Evolutionary conservation across 2,888 invertebrate genomes (phyloP), one percentile per base, ranked within the genome.

Genomic region (Aporophyla lueneburgensis): DNA sequence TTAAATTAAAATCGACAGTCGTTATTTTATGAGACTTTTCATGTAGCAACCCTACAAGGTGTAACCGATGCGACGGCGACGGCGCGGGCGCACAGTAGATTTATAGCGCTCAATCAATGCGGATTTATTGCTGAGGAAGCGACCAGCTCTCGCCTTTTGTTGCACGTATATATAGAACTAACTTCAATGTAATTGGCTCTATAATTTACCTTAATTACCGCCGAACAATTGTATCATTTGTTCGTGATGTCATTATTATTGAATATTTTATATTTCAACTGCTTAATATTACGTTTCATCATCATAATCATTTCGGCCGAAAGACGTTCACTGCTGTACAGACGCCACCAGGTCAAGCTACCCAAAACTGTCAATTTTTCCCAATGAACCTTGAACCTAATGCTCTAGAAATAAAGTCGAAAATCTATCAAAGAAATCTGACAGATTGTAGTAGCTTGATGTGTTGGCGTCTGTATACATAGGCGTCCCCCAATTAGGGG

Each of bases 91-190:
- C 93, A 90, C 88, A 88, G 89, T 92, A 94, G 94, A 96, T 96
- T 96, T 96, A 96, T 95, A 93, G 95, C 94, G 91, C 92, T 96
- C 96, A 96, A 96, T 96, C 96, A 96, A 96, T 96, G 96, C 96
- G 96, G 96, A 96, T 96, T 96, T 96, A 96, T 96, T 93, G 95
- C 95, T 91, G 89, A 94, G 96, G 95, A 96, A 96, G 95, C 92
- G 92, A 86, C 91, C 87, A 86, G 77, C 90, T 85, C 90, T 89
- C 92, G 92, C 90, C 94, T 95, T 94, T 95, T 95, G 95, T 95
- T 93, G 81, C 71, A 69, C 27, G 71, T 92, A 94, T 92, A 93
- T 95, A 93, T 95, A 95, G 95, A 92, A 90, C 90, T 85, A 90
- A 92, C 90, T 91, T 70, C 80, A 54, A 92, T 93, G 91, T 95